Percentiles rank a stretch among this genome's conserved stretches.
Evolutionary conservation across 2,888 invertebrate genomes (phyloP).

Genomic region (Loripinus fragilis): DNA sequence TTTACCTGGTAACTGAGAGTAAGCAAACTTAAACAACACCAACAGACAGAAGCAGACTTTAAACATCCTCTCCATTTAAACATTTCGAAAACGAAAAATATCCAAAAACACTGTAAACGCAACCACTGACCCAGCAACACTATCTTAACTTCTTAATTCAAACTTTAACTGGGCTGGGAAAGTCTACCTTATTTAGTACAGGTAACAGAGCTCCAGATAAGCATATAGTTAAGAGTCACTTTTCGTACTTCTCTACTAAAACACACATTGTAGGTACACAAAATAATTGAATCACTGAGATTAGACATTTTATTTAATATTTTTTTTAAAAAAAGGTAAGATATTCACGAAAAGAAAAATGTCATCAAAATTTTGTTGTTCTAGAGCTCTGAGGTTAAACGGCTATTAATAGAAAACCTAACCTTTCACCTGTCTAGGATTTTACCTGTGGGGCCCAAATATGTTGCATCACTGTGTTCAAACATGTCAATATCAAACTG

Average conservation of each 20-base stretch:
- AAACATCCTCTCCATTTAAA: constrained; percentile 8
- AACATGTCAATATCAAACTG: constrained; percentile 1
- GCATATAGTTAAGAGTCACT: too few species aligned
- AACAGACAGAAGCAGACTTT: not conserved
- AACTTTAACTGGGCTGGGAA: constrained; percentile 25
- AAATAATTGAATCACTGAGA: too few species aligned
- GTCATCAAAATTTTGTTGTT: too few species aligned
- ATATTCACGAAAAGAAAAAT: too few species aligned
- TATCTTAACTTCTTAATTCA: constrained; percentile 15
- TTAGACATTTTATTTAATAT: too few species aligned
- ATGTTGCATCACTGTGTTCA: not conserved
- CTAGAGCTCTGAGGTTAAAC: not conserved
- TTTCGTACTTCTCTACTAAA: too few species aligned
- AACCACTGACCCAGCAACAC: not conserved
- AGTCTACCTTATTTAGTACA: constrained; percentile 10
- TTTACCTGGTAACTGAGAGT: constrained; percentile 1
- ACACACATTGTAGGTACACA: too few species aligned
- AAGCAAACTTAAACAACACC: constrained; percentile 14
- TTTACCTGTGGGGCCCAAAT: not conserved
- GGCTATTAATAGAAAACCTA: not conserved
- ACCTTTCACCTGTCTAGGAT: constrained; percentile 16
- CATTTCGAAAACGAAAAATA: not conserved
- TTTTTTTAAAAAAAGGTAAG: too few species aligned
- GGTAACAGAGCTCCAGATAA: constrained; percentile 13
- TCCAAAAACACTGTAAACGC: constrained; percentile 1